phyloP scores from a whole-genome alignment of 2,888 invertebrate genomes.

The Caenorhabditis panamensis region DNA sequence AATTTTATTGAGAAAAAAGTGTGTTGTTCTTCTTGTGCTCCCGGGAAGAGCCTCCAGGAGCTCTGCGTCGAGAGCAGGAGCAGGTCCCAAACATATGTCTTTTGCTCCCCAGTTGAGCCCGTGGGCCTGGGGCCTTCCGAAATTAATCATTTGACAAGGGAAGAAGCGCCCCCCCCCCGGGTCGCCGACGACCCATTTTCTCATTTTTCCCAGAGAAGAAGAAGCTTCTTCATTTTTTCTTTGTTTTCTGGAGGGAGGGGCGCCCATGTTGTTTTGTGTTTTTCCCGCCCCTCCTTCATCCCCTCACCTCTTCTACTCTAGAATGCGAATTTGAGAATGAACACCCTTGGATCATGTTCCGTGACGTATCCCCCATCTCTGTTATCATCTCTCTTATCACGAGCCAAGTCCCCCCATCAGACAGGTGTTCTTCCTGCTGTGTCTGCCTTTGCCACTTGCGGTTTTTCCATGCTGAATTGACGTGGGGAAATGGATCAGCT shows the following conservation, averaged over 20 bases:
- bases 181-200: not conserved
- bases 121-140: slow-evolving; percentile 7
- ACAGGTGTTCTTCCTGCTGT: no score
- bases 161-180: slow-evolving; percentile 10
- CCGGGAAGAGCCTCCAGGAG: no score
- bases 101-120: not conserved
- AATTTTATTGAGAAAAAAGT: slow-evolving; percentile 6
- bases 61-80: slow-evolving; percentile 7
- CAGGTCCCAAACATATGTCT: slow-evolving; percentile 53
- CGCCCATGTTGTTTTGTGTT: not conserved
- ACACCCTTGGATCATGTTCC: no score
- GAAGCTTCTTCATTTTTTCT: not conserved
- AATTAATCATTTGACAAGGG: slow-evolving; percentile 60
- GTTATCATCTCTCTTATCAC: no score
- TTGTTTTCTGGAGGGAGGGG: no score
- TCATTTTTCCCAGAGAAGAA: slow-evolving; percentile 2
- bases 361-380: no score
- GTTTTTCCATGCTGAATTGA: not conserved
- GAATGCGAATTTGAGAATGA: no score
- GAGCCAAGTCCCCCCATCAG: no score
- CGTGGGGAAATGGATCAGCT: not conserved
- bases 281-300: not conserved
- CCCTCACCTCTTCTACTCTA: no score
- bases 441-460: no score
- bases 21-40: slow-evolving; percentile 3